These are phyloP conservation scores for Haliclona indistincta DNA, from an alignment of 37 sponge, comb jelly and placozoan genomes.

Conservation along the genomic window DNA sequence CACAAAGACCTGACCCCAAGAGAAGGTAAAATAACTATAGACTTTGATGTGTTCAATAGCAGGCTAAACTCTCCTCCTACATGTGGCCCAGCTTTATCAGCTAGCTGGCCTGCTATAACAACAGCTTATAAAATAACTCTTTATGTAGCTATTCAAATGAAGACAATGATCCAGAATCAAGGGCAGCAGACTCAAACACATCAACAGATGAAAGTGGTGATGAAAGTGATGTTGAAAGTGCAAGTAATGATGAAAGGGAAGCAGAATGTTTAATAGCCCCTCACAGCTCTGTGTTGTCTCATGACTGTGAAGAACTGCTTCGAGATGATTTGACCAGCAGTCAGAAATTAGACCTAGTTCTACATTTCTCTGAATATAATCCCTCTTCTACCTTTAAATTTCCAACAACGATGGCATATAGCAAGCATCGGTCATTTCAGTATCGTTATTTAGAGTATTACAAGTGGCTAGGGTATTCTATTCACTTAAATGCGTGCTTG, in stretches of 20 bases:
- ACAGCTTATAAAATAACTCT: no score
- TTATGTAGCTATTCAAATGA: no score
- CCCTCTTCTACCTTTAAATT: constrained; percentile 23
- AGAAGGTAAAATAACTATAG: no score
- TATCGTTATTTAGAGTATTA: constrained; percentile 42
- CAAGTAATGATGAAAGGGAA: neutral
- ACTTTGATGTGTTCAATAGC: no score
- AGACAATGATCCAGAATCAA: no score
- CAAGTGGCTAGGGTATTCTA: constrained; percentile 57
- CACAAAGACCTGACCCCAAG: no score
- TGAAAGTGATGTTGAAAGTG: no score
- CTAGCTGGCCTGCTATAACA: no score
- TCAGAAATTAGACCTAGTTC: neutral
- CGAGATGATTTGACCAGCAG: neutral
- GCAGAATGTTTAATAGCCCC: neutral
- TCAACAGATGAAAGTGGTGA: no score
- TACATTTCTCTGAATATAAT: neutral
- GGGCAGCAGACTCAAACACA: no score
- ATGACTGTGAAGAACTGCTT: neutral
- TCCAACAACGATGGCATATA: constrained; percentile 30
- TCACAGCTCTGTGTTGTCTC: neutral
- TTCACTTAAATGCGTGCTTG: constrained; percentile 29
- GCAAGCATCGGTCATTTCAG: constrained; percentile 53
- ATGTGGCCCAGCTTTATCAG: no score
- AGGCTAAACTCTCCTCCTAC: no score